Conservation (phyloP, 2,888 invertebrate genomes). For the Elysia crispata region DNA sequence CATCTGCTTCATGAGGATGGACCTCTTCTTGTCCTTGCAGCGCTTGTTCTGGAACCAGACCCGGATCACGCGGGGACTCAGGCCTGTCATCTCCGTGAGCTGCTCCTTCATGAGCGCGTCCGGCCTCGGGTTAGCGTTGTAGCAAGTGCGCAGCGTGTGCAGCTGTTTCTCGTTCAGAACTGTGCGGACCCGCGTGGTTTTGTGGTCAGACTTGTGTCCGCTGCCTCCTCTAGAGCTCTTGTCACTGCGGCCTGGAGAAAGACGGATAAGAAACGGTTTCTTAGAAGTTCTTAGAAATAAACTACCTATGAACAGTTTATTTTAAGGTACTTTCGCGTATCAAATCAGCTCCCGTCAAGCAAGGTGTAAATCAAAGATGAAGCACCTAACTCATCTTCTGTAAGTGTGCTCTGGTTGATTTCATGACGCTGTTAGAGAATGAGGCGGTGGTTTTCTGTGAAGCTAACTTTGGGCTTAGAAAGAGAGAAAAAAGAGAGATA, state of each 20-base stretch:
- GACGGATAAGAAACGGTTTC: not conserved
- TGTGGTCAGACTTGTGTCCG: slow-evolving; percentile 78
- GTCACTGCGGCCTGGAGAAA: slow-evolving; percentile 61
- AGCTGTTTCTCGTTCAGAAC: slow-evolving; percentile 99
- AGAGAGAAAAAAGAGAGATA: no score
- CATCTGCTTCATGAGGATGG: slow-evolving; percentile 96
- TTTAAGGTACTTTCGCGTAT: no score
- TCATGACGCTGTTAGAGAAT: no score
- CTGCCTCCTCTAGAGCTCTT: slow-evolving; percentile 56
- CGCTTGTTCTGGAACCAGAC: slow-evolving; percentile 94
- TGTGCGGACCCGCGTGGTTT: slow-evolving; percentile 98
- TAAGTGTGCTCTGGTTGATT: no score
- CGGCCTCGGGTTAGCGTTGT: slow-evolving; percentile 97
- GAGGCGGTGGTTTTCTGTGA: no score
- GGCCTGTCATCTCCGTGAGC: slow-evolving; percentile 98
- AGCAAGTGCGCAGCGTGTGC: slow-evolving; percentile 97
- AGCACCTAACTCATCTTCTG: no score
- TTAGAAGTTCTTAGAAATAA: no score
- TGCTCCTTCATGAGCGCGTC: slow-evolving; percentile 99
- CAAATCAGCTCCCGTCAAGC: no score
- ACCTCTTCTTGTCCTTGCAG: slow-evolving; percentile 82
- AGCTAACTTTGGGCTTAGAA: no score
- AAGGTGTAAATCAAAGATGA: no score
- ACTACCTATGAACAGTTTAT: no score
- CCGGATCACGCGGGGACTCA: slow-evolving; percentile 97